Evolutionary conservation across 2,888 invertebrate genomes (phyloP), one percentile per base, ranked within the genome.

Genomic region (Tiliacea citrago): DNA sequence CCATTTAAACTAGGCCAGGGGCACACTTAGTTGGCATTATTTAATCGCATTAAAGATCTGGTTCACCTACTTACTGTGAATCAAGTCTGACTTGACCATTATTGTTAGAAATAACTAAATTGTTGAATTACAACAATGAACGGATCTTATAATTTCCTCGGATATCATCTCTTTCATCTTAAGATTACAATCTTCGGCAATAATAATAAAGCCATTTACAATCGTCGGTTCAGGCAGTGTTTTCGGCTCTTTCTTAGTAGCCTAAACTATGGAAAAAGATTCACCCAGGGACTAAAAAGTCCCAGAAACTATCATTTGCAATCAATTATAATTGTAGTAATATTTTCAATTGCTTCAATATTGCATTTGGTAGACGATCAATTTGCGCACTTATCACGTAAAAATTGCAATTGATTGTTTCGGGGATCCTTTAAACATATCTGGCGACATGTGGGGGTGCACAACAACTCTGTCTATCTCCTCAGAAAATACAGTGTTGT

Each of bases 31-130:
- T 75, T 29, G 75, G 79, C 57, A 79, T 82, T 83, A 72, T 73
- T 83, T 79, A 81, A 73, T 79, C 83, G 73, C 45, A 63, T 68
- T 83, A 42, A 18, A 68, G 35, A 79, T 82, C 82, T 63, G 63
- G 77, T 58, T 75, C 65, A 77, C 75, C 82, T 68, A 75, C 76
- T 58, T 82, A 58, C 8, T 62, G 55, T 57, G 47, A 65, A 82
- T 68, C 47, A 68, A 53, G 67, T 13, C 29, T 13, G 39, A 35
- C 29, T 68, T n/a, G 58, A 29, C n/a, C 24, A 49, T 55, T 63
- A 74, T 81, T 63, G 57, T 68, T 67, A 45, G 42, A 35, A 35
- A 29, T 39, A 53, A n/a, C 24, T 5, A 10, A 68, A 81, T 42
- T 29, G n/a, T 60, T 65, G 39, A 24, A 18, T 35, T 53, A 13